Percentiles rank a stretch among this genome's conserved stretches.
Conservation (phyloP, 1,140 invertebrate species). For the Pectinophora gossypiella region DNA sequence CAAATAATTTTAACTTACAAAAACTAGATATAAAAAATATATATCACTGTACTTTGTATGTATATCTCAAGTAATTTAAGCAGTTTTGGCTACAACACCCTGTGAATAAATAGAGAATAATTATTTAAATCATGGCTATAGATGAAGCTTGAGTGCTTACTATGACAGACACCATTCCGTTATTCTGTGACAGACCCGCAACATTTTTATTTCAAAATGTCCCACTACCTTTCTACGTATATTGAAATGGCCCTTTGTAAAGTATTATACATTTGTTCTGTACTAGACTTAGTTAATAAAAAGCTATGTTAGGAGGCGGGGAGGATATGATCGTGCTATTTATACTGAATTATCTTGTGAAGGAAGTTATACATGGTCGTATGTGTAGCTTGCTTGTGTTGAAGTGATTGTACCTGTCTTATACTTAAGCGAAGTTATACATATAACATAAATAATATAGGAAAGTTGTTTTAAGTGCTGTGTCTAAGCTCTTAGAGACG, state of each 20-base stretch:
- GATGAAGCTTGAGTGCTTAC: not conserved
- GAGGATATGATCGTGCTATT: conserved; percentile 53
- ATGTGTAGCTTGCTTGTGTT: too few relatives aligned
- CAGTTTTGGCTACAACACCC: too few relatives aligned
- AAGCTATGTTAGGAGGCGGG: conserved; percentile 51
- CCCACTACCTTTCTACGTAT: not conserved
- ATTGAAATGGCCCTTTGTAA: not conserved
- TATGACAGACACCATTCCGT: not conserved
- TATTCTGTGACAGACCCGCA: not conserved
- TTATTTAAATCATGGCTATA: not conserved
- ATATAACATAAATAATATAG: too few relatives aligned
- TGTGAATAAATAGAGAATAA: not conserved
- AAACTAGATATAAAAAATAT: too few relatives aligned
- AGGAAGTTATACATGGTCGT: too few relatives aligned
- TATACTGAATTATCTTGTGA: conserved; percentile 32
- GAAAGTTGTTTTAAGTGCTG: too few relatives aligned
- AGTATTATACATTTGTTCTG: conserved; percentile 4
- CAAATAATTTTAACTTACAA: too few relatives aligned
- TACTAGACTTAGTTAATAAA: conserved; percentile 20
- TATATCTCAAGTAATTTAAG: too few relatives aligned
- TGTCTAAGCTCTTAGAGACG: too few relatives aligned
- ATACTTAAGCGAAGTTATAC: too few relatives aligned
- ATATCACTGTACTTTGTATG: too few relatives aligned
- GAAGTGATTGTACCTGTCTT: too few relatives aligned
- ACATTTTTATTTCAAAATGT: not conserved